These are phyloP conservation scores for Neosilurus hyrtlii DNA, from an alignment of 2,797 vertebrate species.

Conservation along the genomic window DNA sequence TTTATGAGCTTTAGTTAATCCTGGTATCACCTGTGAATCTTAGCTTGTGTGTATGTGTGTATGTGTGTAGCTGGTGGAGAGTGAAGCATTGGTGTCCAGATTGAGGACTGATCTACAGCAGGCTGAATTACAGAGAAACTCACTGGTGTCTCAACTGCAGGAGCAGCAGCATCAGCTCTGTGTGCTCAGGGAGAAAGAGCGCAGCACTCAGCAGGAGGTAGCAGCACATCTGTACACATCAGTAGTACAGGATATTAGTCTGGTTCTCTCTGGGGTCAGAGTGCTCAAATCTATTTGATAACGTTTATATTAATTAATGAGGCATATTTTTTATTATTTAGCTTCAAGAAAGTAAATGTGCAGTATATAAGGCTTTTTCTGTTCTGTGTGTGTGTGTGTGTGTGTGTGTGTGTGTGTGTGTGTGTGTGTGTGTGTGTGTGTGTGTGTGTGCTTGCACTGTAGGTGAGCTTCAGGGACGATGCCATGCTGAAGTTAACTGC, in stretches of 20 bases:
- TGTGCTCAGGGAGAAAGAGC: conserved; percentile 50
- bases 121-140: conserved; percentile 48
- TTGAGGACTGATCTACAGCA: conserved; percentile 51
- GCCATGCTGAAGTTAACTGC: conserved; percentile 61
- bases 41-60: not conserved
- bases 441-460: conserved; percentile 21
- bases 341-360: not conserved
- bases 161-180: conserved; percentile 48
- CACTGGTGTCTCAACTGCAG: conserved; percentile 34
- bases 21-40: not conserved
- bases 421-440: conserved; percentile 12
- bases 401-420: conserved; percentile 8
- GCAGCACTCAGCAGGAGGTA: conserved; percentile 54
- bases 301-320: not conserved
- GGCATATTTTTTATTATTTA: not conserved
- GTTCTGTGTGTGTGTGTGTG: conserved; percentile 21
- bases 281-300: not conserved
- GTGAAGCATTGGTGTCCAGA: conserved; percentile 49
- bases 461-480: conserved; percentile 64
- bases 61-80: conserved; percentile 47
- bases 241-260: not conserved
- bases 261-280: not conserved
- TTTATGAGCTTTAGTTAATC: not conserved
- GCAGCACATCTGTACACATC: not conserved
- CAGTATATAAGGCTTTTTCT: not conserved